Percentiles rank a stretch among this genome's conserved stretches.
Conservation (phyloP, 2,797 vertebrate species). For the Eulemur coronatus region DNA sequence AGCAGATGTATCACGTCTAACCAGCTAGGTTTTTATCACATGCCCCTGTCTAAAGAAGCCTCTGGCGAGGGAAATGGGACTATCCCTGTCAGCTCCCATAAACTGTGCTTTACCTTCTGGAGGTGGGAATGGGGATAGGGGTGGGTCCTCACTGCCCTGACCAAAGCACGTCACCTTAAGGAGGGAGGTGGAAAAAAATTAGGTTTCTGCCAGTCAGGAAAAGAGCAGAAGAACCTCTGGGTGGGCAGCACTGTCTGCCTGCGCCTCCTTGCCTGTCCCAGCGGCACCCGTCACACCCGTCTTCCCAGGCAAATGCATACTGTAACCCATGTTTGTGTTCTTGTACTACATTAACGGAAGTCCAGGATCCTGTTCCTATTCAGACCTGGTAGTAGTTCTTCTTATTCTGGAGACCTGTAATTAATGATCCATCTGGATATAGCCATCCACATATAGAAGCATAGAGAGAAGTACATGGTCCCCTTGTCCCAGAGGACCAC, state of each 20-base stretch:
- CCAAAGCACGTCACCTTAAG: not conserved
- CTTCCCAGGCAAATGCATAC: not conserved
- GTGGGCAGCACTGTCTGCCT: not conserved
- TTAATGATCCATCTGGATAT: not conserved
- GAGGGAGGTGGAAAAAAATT: not conserved
- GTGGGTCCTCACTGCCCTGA: not conserved
- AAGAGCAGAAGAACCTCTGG: not conserved
- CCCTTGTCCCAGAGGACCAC: not conserved
- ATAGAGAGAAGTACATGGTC: not conserved
- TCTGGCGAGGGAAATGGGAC: not conserved
- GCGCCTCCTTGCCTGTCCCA: not conserved
- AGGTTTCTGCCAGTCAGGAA: not conserved
- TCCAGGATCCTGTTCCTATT: not conserved
- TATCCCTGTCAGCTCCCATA: not conserved
- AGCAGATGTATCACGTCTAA: not conserved
- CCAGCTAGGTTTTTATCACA: not conserved
- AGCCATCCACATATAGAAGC: not conserved
- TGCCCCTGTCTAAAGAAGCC: not conserved
- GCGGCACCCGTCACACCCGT: not conserved
- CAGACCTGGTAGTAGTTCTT: not conserved
- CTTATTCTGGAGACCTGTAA: not conserved
- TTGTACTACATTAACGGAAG: not conserved
- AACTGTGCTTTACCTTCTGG: not conserved
- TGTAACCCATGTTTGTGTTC: not conserved
- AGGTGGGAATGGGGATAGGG: accelerated